phyloP scores from a whole-genome alignment of 2,113 vertebrate genomes.

The Cheilinus undulatus region DNA sequence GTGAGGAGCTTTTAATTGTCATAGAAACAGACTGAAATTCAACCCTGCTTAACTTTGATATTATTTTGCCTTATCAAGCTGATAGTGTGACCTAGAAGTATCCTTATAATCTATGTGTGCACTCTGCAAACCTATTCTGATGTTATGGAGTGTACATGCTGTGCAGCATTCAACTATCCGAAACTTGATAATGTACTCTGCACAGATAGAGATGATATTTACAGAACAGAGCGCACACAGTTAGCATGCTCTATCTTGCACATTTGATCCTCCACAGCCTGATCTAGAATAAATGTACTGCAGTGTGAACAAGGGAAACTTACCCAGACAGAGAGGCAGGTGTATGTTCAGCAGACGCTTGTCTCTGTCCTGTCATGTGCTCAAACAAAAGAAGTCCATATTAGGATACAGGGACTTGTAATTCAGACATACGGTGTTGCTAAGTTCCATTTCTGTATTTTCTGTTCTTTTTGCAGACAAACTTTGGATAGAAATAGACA shows the following conservation, averaged over 20 bases:
- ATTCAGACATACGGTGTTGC: background rate
- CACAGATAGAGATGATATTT: conserved; percentile 40
- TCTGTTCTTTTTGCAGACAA: background rate
- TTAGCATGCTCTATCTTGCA: conserved; percentile 14
- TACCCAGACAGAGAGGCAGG: background rate
- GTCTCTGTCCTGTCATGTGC: background rate
- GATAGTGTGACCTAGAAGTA: conserved; percentile 21
- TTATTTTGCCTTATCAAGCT: conserved; percentile 20
- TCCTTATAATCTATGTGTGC: background rate
- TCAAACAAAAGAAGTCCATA: conserved; percentile 36
- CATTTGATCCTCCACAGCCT: background rate
- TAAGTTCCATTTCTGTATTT: conserved; percentile 41
- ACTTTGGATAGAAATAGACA: conserved; percentile 48
- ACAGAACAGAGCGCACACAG: conserved; percentile 24
- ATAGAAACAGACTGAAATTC: too few species aligned
- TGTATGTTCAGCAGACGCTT: background rate
- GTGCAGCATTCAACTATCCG: conserved; percentile 17
- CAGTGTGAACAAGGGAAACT: background rate
- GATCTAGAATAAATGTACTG: background rate
- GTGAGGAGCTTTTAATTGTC: too few species aligned
- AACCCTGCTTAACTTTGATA: too few species aligned
- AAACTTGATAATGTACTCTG: conserved; percentile 36
- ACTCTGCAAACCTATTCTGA: background rate
- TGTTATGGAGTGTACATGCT: background rate
- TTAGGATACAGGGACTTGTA: conserved; percentile 27